phyloP scores from a whole-genome alignment of 2,888 invertebrate genomes.

The Brachylomia viminalis region DNA sequence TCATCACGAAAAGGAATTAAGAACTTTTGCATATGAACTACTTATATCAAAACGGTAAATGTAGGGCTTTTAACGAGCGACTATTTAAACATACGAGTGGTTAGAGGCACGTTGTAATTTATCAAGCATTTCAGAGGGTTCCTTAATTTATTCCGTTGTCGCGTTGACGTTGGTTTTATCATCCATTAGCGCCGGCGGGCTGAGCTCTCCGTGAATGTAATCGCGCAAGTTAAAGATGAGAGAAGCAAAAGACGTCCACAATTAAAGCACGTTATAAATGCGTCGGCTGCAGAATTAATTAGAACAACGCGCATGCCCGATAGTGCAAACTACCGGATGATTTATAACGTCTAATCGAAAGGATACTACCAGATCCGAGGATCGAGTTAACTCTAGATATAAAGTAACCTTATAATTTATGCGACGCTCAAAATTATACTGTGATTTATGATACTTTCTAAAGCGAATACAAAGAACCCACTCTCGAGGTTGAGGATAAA shows the following conservation, averaged over 20 bases:
- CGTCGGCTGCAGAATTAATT: constrained; percentile 79
- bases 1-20: constrained; percentile 44
- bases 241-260: constrained; percentile 74
- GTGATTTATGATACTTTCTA: constrained; percentile 53
- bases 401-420: constrained; percentile 64
- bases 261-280: constrained; percentile 79
- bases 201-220: constrained; percentile 66
- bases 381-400: constrained; percentile 64
- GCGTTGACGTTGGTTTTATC: constrained; percentile 82
- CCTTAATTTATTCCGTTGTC: constrained; percentile 81
- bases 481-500: constrained; percentile 6
- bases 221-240: constrained; percentile 75
- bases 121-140: constrained; percentile 80
- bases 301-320: constrained; percentile 70
- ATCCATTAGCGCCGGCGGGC: constrained; percentile 77
- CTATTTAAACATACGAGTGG: constrained; percentile 75
- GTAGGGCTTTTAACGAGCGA: constrained; percentile 69
- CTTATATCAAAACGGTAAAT: constrained; percentile 44
- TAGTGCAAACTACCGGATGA: constrained; percentile 74
- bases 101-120: constrained; percentile 76
- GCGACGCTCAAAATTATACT: constrained; percentile 54
- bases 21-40: constrained; percentile 57
- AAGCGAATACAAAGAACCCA: constrained; percentile 49
- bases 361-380: constrained; percentile 67
- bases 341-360: constrained; percentile 73